Evolutionary conservation across 2,797 vertebrate species (phyloP).

Genomic region (Spondyliosoma cantharus): DNA sequence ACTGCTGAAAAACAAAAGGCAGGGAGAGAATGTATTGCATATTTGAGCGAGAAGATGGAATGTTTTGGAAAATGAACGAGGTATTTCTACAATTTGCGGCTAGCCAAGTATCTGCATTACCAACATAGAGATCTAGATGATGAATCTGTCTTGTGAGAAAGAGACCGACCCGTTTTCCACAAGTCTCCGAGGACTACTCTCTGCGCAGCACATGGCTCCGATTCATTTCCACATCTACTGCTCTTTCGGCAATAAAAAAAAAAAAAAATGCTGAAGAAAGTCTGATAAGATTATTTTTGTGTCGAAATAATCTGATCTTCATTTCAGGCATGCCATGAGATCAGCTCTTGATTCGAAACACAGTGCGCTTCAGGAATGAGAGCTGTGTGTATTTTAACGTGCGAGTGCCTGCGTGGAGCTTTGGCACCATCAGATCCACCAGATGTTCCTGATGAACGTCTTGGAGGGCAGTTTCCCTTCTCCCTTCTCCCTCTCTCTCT

Average conservation of each 20-base stretch:
- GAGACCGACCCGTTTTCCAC: neutral
- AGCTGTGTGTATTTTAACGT: slow-evolving; percentile 45
- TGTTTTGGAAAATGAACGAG: neutral
- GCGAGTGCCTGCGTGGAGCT: slow-evolving; percentile 78
- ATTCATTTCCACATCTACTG: slow-evolving; percentile 45
- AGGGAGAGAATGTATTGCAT: neutral
- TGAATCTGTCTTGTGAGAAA: neutral
- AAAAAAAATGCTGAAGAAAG: neutral
- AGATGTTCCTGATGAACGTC: slow-evolving; percentile 82
- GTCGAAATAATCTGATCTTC: slow-evolving; percentile 42
- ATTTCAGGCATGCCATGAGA: slow-evolving; percentile 33
- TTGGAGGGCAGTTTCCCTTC: slow-evolving; percentile 75
- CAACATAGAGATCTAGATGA: slow-evolving; percentile 13
- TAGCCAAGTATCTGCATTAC: neutral
- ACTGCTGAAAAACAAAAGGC: neutral
- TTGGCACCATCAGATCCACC: slow-evolving; percentile 76
- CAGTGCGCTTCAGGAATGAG: slow-evolving; percentile 56
- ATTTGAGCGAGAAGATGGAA: neutral
- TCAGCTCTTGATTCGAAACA: slow-evolving; percentile 48
- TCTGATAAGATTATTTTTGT: slow-evolving; percentile 23
- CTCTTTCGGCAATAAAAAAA: slow-evolving; percentile 29
- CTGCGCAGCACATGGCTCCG: slow-evolving; percentile 30
- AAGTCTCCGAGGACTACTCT: slow-evolving; percentile 4
- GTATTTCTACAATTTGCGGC: neutral
- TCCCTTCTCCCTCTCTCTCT: slow-evolving; percentile 8